Evolutionary conservation across 2,113 vertebrate genomes (phyloP).

Genomic region (Myiopsitta monachus): DNA sequence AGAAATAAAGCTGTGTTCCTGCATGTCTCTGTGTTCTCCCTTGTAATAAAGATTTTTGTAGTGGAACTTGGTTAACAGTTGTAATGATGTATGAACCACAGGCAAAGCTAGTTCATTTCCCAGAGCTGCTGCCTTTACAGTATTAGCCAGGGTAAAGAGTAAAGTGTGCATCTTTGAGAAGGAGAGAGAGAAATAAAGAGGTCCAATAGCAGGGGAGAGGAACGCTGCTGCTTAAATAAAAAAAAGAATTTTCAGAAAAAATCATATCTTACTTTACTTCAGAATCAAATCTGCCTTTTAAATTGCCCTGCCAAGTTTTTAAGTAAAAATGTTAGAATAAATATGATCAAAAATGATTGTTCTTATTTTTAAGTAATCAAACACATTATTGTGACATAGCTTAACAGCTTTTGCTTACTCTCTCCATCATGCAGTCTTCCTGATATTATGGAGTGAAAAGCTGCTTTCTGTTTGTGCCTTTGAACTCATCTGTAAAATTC

Average conservation of each 20-base stretch:
- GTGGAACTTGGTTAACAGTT: conserved; percentile 60
- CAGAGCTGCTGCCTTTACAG: conserved; percentile 54
- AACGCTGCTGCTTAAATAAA: background rate
- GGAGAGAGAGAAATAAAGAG: conserved; percentile 21
- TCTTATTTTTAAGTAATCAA: conserved; percentile 2
- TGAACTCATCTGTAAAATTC: background rate
- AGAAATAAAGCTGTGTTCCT: conserved; percentile 46
- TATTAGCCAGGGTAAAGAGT: conserved; percentile 38
- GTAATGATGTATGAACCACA: conserved; percentile 51
- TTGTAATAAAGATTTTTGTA: conserved; percentile 55
- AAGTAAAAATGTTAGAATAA: background rate
- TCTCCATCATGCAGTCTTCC: background rate
- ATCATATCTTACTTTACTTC: background rate
- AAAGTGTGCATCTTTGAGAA: conserved; percentile 33
- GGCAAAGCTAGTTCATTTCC: conserved; percentile 45
- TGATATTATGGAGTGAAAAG: background rate
- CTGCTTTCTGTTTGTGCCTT: conserved; percentile 7
- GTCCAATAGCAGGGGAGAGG: background rate
- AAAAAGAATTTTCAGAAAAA: background rate
- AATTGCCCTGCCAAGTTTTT: background rate
- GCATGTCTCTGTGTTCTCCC: conserved; percentile 1
- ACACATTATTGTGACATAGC: background rate
- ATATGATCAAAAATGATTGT: background rate
- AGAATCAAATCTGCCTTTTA: conserved; percentile 3
- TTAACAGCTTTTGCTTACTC: background rate